Evolutionary conservation across 37 sponge, comb jelly and placozoan genomes (phyloP).

Genomic region (Chondrosia reniformis): DNA sequence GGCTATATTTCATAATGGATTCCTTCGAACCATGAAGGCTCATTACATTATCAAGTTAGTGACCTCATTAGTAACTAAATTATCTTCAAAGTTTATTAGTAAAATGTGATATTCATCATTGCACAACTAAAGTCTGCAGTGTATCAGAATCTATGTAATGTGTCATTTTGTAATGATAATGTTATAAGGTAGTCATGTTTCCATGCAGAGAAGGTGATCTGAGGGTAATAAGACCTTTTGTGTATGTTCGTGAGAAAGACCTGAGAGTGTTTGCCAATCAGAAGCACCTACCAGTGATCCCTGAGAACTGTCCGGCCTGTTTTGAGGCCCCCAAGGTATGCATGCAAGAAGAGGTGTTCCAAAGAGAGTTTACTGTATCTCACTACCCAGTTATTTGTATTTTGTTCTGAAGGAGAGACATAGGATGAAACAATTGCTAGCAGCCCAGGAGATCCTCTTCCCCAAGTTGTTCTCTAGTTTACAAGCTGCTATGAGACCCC

Average conservation of each 20-base stretch:
- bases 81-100: background rate
- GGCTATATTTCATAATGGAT: conserved; percentile 89
- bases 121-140: too few relatives aligned
- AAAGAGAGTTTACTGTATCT: background rate
- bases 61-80: background rate
- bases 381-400: background rate
- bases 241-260: conserved; percentile 84
- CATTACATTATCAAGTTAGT: conserved; percentile 77
- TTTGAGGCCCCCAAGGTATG: conserved; percentile 89
- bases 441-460: conserved; percentile 82
- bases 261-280: conserved; percentile 74
- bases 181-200: too few relatives aligned
- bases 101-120: too few relatives aligned
- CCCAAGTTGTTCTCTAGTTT: conserved; percentile 74
- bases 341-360: background rate
- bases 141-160: too few relatives aligned
- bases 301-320: conserved; percentile 96
- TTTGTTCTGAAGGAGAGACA: conserved; percentile 65
- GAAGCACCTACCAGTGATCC: conserved; percentile 74
- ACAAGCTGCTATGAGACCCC: conserved; percentile 73
- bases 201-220: conserved; percentile 77
- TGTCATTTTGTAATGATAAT: too few relatives aligned
- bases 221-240: conserved; percentile 86
- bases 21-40: conserved; percentile 94
- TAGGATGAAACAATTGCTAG: conserved; percentile 85